These are phyloP conservation scores for Lethocerus indicus DNA, from an alignment of 1,140 invertebrate species.

Conservation along the genomic window DNA sequence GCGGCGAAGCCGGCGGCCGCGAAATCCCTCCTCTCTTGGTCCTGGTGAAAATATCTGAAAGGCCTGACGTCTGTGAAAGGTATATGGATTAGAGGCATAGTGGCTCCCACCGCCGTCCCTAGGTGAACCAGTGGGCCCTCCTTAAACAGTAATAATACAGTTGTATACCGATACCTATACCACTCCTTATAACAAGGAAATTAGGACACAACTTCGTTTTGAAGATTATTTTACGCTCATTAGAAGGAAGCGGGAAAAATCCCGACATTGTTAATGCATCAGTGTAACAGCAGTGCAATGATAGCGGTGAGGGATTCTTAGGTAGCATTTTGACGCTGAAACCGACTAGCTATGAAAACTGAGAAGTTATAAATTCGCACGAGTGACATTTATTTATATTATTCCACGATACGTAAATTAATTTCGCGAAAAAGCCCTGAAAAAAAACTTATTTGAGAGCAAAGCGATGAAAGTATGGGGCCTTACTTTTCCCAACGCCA, in stretches of 20 bases:
- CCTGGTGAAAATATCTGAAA: background rate
- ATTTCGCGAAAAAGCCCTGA: background rate
- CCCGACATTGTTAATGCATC: background rate
- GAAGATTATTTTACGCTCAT: background rate
- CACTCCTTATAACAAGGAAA: background rate
- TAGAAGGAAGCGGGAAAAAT: background rate
- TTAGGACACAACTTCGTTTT: background rate
- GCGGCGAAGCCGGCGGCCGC: constrained; percentile 10
- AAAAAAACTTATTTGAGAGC: background rate
- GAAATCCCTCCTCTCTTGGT: constrained; percentile 9
- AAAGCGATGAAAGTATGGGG: background rate
- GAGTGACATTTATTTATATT: background rate
- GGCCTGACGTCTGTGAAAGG: background rate
- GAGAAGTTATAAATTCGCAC: no score
- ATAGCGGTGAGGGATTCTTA: background rate
- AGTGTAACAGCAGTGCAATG: background rate
- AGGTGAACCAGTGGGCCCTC: constrained; percentile 12
- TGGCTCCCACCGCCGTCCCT: constrained; percentile 2
- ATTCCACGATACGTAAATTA: background rate
- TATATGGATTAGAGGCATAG: background rate
- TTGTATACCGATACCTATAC: background rate
- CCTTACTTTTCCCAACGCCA: constrained; percentile 2
- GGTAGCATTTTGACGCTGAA: no score
- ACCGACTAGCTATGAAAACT: no score
- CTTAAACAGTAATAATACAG: background rate